Evolutionary conservation across 92 coral and sea anemone genomes (phyloP).

Genomic region (Isaurus tuberculatus): DNA sequence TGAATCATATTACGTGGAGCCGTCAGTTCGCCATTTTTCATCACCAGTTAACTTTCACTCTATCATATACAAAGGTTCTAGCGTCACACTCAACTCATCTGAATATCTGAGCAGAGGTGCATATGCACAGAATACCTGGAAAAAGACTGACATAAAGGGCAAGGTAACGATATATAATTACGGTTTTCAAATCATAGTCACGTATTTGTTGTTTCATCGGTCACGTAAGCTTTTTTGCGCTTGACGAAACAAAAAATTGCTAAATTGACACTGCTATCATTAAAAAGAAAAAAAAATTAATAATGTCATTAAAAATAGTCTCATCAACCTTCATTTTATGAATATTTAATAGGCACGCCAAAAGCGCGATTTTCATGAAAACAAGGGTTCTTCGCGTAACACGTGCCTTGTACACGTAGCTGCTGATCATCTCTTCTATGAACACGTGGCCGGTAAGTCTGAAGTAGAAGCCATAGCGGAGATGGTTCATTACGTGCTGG

Average conservation of each 20-base stretch:
- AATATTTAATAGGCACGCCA: constrained; percentile 16
- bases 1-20: constrained; percentile 71
- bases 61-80: constrained; percentile 59
- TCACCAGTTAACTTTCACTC: constrained; percentile 68
- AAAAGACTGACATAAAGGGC: neutral
- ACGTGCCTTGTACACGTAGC: constrained; percentile 87
- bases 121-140: neutral
- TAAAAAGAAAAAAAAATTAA: neutral
- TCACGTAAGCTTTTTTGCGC: no score
- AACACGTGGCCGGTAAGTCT: constrained; percentile 74
- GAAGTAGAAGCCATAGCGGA: constrained; percentile 74
- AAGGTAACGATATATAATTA: neutral
- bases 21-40: constrained; percentile 60
- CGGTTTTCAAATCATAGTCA: neutral
- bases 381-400: constrained; percentile 40
- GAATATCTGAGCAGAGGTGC: constrained; percentile 35
- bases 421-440: constrained; percentile 81
- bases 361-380: constrained; percentile 18
- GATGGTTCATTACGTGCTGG: constrained; percentile 83
- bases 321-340: neutral
- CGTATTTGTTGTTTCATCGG: no score
- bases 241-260: no score
- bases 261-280: neutral
- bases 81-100: constrained; percentile 56
- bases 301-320: no score